Base-by-base conservation (phyloP, 2,888 invertebrate species). In the Nephrotoma guestfalica region DNA sequence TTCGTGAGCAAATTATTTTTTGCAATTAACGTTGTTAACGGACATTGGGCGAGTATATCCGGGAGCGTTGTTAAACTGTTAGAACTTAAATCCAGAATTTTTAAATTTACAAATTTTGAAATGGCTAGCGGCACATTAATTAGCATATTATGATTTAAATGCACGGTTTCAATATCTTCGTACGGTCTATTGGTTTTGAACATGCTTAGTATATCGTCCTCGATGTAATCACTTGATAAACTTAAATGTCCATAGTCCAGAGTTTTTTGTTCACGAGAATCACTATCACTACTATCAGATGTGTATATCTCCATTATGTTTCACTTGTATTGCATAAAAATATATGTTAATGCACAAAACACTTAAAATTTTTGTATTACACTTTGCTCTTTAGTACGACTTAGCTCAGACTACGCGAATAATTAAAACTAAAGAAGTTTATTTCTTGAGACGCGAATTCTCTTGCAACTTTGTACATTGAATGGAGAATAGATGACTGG, bases 1-100 rank as follows among this genome's bases (percentile, higher is more conserved):
- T 96, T 96, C 2, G 94, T 95, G 85, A 99, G 92, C 87, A 93
- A 92, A 91, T 99, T 99, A 91, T 98, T 98, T 92, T 97, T 97
- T 1, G 96, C 96, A 87, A 97, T 94, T 84, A 99, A 92, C 71
- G 96, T 95, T 15, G 42, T 41, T 86, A 94, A 94, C 7, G 95
- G 94, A 89, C 97, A 94, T 88, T 94, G 92, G 87, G 94, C 93
- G 86, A 99, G 93, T 87, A 96, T 94, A 88, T 97, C 95, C 11
- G 97, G 96, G 86, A 99, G 91, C 87, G 92, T 91, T 9, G 93
- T 94, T 87, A 99, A 92, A 86, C 95, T 94, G 91, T 98, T 99
- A 89, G 96, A 96, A 90, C 98, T 98, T 45, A 98, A 92, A 91
- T 98, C 98, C 89, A 99, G 92, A 87, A 95, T 93, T 90, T 95